These are phyloP conservation scores for Sinocyclocheilus grahami DNA, from an alignment of 2,113 vertebrate genomes.

Conservation along the genomic window DNA sequence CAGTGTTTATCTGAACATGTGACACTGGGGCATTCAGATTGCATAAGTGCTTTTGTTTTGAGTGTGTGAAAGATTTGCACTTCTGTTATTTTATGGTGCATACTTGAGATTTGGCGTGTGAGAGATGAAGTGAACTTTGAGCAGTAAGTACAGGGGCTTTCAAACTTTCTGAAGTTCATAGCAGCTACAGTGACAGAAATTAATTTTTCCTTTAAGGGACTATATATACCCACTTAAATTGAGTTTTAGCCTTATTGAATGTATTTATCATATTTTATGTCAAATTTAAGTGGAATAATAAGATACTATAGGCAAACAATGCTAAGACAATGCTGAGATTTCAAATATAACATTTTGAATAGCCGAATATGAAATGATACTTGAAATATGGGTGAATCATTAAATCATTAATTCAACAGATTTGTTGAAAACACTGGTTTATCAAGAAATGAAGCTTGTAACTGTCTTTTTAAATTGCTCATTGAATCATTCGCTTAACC, in stretches of 20 bases:
- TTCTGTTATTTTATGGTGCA: neutral
- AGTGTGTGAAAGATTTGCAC: slow-evolving; percentile 6
- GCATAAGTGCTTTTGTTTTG: slow-evolving; percentile 27
- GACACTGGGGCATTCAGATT: slow-evolving; percentile 17
- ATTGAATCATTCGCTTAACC: no score
- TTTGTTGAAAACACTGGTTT: no score
- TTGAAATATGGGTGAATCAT: neutral
- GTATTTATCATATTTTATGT: no score
- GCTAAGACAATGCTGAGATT: neutral
- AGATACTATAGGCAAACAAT: neutral
- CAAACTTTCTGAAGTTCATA: no score
- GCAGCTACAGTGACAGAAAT: no score
- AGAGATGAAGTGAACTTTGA: neutral
- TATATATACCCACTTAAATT: no score
- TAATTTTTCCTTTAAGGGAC: no score
- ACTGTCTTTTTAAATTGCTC: no score
- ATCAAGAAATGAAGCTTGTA: no score
- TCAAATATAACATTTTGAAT: neutral
- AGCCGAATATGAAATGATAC: neutral
- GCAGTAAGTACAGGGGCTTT: neutral
- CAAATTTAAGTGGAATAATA: no score
- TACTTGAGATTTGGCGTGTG: neutral
- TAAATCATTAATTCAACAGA: no score
- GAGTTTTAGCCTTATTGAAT: no score
- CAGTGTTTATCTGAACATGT: neutral